These are phyloP conservation scores for Psammodynastes pulverulentus DNA, from an alignment of 2,113 vertebrate species.

Conservation along the genomic window DNA sequence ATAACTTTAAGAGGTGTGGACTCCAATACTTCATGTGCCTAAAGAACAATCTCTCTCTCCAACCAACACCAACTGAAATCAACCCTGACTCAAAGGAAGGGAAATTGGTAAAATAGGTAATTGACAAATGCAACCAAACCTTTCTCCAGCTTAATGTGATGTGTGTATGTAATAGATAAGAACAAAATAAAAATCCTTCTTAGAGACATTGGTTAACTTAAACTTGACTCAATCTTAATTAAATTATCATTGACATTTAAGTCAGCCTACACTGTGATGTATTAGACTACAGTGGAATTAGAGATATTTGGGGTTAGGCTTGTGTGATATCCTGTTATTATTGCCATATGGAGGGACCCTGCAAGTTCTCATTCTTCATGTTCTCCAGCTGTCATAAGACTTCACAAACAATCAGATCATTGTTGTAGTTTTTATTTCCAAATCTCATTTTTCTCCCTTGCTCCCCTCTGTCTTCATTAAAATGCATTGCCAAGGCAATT, in stretches of 20 bases:
- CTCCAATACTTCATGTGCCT: neutral
- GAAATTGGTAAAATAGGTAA: neutral
- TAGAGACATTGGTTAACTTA: conserved; percentile 26
- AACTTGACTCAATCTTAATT: conserved; percentile 27
- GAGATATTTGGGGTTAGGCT: conserved; percentile 35
- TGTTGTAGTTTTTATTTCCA: conserved; percentile 2
- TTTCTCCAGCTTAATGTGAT: neutral
- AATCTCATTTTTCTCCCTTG: conserved; percentile 34
- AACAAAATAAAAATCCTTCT: neutral
- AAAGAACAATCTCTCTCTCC: neutral
- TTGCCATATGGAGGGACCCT: conserved; percentile 42
- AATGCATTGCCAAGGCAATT: conserved; percentile 14
- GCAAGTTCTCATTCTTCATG: conserved; percentile 40
- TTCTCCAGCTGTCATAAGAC: conserved; percentile 33
- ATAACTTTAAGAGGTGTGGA: neutral
- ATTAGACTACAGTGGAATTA: conserved; percentile 35
- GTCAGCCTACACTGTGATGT: conserved; percentile 22
- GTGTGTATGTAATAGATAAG: conserved; percentile 1
- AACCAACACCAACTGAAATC: neutral
- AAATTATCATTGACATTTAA: conserved; percentile 41
- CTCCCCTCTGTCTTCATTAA: conserved; percentile 26
- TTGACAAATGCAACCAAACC: neutral
- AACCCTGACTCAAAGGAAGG: neutral
- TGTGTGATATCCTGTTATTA: conserved; percentile 36
- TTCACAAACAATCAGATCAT: conserved; percentile 19